phyloP scores from a whole-genome alignment of 2,113 vertebrate genomes.

The Barbus barbus region DNA sequence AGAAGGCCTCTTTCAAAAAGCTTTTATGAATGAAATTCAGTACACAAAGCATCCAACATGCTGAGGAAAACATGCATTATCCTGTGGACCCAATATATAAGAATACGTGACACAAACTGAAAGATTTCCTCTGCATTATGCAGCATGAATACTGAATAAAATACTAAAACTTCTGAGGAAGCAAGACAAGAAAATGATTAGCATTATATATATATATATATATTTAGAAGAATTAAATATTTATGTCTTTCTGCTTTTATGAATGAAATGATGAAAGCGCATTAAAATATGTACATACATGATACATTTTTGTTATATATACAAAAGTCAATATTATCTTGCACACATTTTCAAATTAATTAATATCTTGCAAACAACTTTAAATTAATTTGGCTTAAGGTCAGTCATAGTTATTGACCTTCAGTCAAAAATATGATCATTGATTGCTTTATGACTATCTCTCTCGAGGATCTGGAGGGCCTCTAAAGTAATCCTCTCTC shows the following conservation, averaged over 20 bases:
- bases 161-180: neutral
- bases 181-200: too few relatives aligned
- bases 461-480: neutral
- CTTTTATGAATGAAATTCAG: conserved; percentile 14
- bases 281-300: too few relatives aligned
- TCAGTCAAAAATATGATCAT: neutral
- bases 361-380: neutral
- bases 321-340: neutral
- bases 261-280: neutral
- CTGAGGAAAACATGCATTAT: neutral
- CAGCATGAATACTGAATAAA: neutral
- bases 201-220: too few relatives aligned
- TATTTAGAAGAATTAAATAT: neutral
- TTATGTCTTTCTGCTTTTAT: neutral
- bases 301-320: neutral
- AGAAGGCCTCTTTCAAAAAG: neutral
- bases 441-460: neutral
- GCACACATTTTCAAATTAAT: neutral
- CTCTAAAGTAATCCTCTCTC: neutral
- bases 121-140: neutral
- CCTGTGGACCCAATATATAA: neutral
- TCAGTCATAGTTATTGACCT: neutral
- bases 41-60: neutral
- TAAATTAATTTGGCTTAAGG: neutral
- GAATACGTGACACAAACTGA: neutral